Percentiles rank a stretch among this genome's conserved stretches.
These are phyloP conservation scores for Noturus placidus DNA, from an alignment of 2,113 vertebrate species.

Conservation along the genomic window DNA sequence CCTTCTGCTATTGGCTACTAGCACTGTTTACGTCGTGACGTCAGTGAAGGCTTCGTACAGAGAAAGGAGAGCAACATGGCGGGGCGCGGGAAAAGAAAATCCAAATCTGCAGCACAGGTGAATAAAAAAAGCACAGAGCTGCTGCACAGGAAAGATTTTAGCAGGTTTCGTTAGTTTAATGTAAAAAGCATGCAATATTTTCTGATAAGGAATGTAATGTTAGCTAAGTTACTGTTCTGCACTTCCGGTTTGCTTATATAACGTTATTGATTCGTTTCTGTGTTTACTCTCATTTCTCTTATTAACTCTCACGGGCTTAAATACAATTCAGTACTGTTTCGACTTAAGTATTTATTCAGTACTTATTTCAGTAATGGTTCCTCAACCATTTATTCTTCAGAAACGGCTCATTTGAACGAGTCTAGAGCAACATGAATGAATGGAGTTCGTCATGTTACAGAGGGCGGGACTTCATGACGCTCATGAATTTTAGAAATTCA, in stretches of 20 bases:
- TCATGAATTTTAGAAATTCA: not conserved
- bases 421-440: not conserved
- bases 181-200: not conserved
- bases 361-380: not conserved
- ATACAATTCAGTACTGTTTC: not conserved
- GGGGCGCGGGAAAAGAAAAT: slow-evolving; percentile 45
- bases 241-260: not conserved
- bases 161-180: not conserved
- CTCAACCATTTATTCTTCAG: not conserved
- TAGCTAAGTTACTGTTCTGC: not conserved
- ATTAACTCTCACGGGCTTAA: not conserved
- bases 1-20: not conserved
- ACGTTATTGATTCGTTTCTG: not conserved
- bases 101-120: slow-evolving; percentile 25
- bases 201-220: not conserved
- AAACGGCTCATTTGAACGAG: not conserved
- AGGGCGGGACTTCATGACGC: not conserved
- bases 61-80: slow-evolving; percentile 25
- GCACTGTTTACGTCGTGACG: slow-evolving; percentile 8
- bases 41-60: not conserved
- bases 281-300: not conserved
- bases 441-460: not conserved
- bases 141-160: too few species aligned
- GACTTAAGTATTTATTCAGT: not conserved
- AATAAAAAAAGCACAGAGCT: not conserved